Evolutionary conservation across 1,140 invertebrate genomes (phyloP).

Genomic region (Trissolcus basalis): DNA sequence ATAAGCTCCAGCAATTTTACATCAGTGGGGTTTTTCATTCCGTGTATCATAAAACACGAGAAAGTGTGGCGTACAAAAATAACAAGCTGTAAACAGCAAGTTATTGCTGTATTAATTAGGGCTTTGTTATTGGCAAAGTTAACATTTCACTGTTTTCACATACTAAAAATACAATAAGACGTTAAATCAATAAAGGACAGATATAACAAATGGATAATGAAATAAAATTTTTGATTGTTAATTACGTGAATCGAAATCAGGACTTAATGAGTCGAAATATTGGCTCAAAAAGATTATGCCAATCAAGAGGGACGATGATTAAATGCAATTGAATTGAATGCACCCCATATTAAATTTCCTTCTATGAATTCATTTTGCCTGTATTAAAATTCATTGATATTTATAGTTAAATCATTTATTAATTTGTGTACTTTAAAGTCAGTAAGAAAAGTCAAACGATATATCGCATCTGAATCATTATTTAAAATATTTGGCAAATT

Average conservation of each 20-base stretch:
- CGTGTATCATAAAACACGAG: conserved; percentile 13
- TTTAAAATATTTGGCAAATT: too few species aligned
- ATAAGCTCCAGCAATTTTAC: background rate
- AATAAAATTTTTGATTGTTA: too few species aligned
- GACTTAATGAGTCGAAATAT: too few species aligned
- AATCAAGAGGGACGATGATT: conserved; percentile 3
- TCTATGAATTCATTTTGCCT: conserved; percentile 4
- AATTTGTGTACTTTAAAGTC: too few species aligned
- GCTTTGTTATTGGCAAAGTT: background rate
- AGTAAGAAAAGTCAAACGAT: too few species aligned
- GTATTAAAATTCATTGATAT: conserved; percentile 8
- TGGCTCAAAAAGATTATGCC: background rate
- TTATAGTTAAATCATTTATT: background rate
- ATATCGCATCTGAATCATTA: too few species aligned
- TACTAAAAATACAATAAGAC: too few species aligned
- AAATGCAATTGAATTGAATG: conserved; percentile 14
- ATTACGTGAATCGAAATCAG: too few species aligned
- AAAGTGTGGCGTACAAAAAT: conserved; percentile 3
- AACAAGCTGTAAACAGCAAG: conserved; percentile 20
- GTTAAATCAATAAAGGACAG: too few species aligned
- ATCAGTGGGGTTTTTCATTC: conserved; percentile 10
- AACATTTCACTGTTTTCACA: too few species aligned
- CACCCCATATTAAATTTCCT: conserved; percentile 5
- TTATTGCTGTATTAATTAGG: background rate
- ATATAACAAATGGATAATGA: too few species aligned